phyloP scores from a whole-genome alignment of 92 coral and sea anemone genomes.

The Chrysogorgia sp. region DNA sequence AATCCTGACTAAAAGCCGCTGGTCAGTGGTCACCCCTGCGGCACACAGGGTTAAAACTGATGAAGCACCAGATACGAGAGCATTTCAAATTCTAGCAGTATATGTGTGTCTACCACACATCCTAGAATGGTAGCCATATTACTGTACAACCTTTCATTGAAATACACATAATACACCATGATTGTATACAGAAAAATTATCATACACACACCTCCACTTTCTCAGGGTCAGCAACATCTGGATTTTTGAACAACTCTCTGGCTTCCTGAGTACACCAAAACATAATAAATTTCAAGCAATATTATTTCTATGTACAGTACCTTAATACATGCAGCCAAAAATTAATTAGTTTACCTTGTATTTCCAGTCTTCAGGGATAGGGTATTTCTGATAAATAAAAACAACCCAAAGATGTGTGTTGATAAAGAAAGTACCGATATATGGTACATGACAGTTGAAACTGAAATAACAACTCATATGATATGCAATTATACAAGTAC shows the following conservation, averaged over 20 bases:
- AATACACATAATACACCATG: neutral
- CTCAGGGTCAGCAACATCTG: slow-evolving; percentile 73
- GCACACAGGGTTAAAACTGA: too few species aligned
- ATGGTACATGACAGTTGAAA: neutral
- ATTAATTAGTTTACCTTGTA: slow-evolving; percentile 65
- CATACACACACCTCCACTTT: slow-evolving; percentile 69
- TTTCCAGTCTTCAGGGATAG: slow-evolving; percentile 93
- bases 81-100: too few species aligned
- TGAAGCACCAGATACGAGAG: too few species aligned
- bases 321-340: neutral
- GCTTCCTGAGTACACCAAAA: slow-evolving; percentile 71
- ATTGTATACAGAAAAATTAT: neutral
- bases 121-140: too few species aligned
- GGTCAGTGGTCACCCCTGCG: too few species aligned
- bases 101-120: too few species aligned
- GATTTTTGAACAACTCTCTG: slow-evolving; percentile 83
- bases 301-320: neutral
- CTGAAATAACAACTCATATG: neutral
- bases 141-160: neutral
- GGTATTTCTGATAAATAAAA: slow-evolving; percentile 73
- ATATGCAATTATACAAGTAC: neutral
- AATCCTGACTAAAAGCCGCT: too few species aligned
- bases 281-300: slow-evolving; percentile 12
- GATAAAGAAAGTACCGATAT: too few species aligned
- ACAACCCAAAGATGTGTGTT: neutral